These are phyloP conservation scores for Potorous gilbertii DNA, from an alignment of 2,797 vertebrate genomes.

Conservation along the genomic window DNA sequence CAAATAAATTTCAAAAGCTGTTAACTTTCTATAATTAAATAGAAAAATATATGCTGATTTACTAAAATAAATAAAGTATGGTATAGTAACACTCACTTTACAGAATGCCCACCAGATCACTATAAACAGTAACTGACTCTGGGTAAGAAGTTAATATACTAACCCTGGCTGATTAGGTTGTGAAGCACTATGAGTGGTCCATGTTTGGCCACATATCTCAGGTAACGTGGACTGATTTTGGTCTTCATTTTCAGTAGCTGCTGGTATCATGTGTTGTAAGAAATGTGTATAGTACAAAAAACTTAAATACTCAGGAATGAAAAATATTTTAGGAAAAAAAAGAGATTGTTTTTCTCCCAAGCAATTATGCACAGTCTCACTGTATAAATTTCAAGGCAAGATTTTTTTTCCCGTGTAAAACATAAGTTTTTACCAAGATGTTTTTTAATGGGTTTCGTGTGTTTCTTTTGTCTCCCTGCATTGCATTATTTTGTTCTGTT, in stretches of 20 bases:
- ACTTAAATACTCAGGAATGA: background rate
- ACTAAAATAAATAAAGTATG: constrained; percentile 91
- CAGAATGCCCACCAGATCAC: constrained; percentile 92
- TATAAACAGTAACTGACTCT: constrained; percentile 88
- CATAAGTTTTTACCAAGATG: constrained; percentile 84
- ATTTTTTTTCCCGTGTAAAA: constrained; percentile 81
- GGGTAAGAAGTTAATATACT: constrained; percentile 85
- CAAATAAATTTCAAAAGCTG: constrained; percentile 84
- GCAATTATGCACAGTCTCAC: constrained; percentile 83
- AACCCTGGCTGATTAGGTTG: constrained; percentile 88
- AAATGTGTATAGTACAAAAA: background rate
- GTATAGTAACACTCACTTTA: constrained; percentile 94
- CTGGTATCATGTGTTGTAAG: background rate
- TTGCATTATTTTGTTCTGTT: constrained; percentile 83
- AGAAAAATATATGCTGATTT: background rate
- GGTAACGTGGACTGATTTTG: background rate
- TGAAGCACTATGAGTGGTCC: constrained; percentile 93
- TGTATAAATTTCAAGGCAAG: constrained; percentile 79
- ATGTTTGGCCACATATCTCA: constrained; percentile 92
- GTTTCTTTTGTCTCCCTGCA: constrained; percentile 82
- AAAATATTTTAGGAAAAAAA: background rate
- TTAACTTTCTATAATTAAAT: background rate
- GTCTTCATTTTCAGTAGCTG: background rate
- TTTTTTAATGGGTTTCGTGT: constrained; percentile 86
- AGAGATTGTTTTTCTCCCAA: constrained; percentile 76